Percentiles rank a stretch among this genome's conserved stretches.
Conservation (phyloP, 2,888 invertebrate species). For the Tyria jacobaeae region DNA sequence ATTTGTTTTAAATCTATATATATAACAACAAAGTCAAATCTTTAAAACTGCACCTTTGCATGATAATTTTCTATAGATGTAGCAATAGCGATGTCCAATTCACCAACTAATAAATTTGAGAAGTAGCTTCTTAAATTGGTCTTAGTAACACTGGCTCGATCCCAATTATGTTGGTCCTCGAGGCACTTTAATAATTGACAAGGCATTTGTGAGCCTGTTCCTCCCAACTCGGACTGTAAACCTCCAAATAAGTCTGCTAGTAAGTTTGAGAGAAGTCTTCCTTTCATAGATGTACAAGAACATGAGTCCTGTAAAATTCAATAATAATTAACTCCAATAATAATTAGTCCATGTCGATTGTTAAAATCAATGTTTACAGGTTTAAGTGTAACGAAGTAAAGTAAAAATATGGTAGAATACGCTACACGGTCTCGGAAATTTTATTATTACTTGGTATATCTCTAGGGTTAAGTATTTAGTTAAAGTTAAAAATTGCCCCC, state of each 20-base stretch:
- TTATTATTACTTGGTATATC: too few species aligned
- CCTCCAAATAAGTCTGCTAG: conserved; percentile 73
- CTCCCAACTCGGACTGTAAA: conserved; percentile 67
- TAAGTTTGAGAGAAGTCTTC: conserved; percentile 68
- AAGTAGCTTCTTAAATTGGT: conserved; percentile 70
- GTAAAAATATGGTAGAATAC: too few species aligned
- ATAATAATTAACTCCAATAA: background rate
- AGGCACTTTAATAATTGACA: conserved; percentile 78
- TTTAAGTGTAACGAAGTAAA: too few species aligned
- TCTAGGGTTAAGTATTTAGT: too few species aligned
- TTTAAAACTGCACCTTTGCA: conserved; percentile 63
- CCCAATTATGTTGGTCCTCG: conserved; percentile 80
- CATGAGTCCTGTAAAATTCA: conserved; percentile 67
- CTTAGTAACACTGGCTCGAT: conserved; percentile 65
- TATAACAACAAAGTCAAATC: background rate
- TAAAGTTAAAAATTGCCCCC: too few species aligned
- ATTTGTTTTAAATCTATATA: background rate
- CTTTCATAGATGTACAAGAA: conserved; percentile 74
- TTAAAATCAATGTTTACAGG: too few species aligned
- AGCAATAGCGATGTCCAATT: conserved; percentile 79
- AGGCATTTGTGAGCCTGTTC: conserved; percentile 66
- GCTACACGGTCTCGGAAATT: background rate
- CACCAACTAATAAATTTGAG: conserved; percentile 67
- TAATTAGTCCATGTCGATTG: too few species aligned
- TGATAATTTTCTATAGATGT: conserved; percentile 79